These are phyloP conservation scores for Campopleginae sp. DNA, from an alignment of 2,888 invertebrate genomes.

Conservation along the genomic window DNA sequence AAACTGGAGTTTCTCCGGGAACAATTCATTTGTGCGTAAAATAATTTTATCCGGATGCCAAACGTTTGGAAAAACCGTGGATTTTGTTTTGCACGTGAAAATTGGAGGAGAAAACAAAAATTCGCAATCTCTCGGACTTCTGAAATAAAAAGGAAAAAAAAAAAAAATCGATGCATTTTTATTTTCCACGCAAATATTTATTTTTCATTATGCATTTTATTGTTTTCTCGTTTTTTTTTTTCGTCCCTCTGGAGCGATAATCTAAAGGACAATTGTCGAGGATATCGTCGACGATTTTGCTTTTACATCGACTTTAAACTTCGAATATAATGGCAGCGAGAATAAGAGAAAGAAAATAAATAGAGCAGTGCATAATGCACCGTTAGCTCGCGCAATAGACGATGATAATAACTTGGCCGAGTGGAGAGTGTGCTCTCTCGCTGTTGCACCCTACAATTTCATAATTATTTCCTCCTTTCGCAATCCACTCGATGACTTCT, in stretches of 20 bases:
- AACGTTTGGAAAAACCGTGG: constrained; percentile 7
- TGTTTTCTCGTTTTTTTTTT: background rate
- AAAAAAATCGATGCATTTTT: no score
- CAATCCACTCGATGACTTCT: constrained; percentile 68
- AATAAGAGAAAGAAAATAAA: constrained; percentile 27
- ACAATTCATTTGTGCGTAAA: constrained; percentile 41
- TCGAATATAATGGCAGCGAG: constrained; percentile 24
- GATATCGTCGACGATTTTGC: background rate
- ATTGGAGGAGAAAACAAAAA: no score
- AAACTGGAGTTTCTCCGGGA: constrained; percentile 10
- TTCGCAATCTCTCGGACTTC: no score
- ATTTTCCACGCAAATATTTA: no score
- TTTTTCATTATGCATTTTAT: no score
- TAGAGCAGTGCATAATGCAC: constrained; percentile 49
- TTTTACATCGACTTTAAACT: constrained; percentile 29
- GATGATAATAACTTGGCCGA: constrained; percentile 67
- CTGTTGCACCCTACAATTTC: constrained; percentile 70
- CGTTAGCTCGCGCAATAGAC: constrained; percentile 66
- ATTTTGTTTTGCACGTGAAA: no score
- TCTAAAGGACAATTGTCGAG: background rate
- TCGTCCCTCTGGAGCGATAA: no score
- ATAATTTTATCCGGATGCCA: background rate
- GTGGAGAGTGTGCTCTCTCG: constrained; percentile 56
- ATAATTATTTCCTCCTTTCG: constrained; percentile 80
- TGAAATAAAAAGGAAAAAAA: no score